Base-by-base conservation (phyloP, 2,888 invertebrate species). In the Eustalomyia histrio region DNA sequence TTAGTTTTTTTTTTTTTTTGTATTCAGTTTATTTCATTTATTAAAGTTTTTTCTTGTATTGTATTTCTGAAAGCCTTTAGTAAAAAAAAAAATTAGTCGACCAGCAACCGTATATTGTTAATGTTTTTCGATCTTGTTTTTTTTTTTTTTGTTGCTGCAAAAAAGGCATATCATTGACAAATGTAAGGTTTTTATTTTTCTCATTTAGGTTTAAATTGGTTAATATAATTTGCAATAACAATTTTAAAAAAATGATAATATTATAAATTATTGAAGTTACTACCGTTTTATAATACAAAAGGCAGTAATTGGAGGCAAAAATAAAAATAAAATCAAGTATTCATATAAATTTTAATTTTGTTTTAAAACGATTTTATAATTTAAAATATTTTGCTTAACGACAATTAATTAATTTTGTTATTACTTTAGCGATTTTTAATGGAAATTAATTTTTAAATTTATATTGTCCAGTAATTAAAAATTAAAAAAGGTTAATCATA, bases 211-310 rank as follows among this genome's bases (percentile, higher is more conserved):
- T 79, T 79, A 69, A 79, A 79, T 79, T 79, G 64, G 63, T 69
- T 69, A 79, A 79, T 74, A 69, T 69, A 79, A 79, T 74, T 74
- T 69, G 79, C 79, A 79, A 74, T 74, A 79, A 79, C 57, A 74
- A 74, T 79, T 79, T n/a, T 58, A 21, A 60, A 74, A 79, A 47
- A 47, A 69, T 43, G 74, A 16, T 60, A 64, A 69, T 74, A 60
- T 64, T 74, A 79, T 79, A 79, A 79, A 79, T 68, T 74, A 79
- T 74, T 74, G 39, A 60, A 74, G 58, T 53, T 60, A 74, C 79
- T 79, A 69, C 79, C 64, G 64, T 79, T 79, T 43, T 29, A 21
- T 21, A 2, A 17, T 29, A 43, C 50, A 33, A 24, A 57, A 35
- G 17, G 24, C 16, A 39, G 35, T 43, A 39, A 17, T 61, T 39